These are phyloP conservation scores for Dione vanillae DNA, from an alignment of 2,888 invertebrate species.

Conservation along the genomic window DNA sequence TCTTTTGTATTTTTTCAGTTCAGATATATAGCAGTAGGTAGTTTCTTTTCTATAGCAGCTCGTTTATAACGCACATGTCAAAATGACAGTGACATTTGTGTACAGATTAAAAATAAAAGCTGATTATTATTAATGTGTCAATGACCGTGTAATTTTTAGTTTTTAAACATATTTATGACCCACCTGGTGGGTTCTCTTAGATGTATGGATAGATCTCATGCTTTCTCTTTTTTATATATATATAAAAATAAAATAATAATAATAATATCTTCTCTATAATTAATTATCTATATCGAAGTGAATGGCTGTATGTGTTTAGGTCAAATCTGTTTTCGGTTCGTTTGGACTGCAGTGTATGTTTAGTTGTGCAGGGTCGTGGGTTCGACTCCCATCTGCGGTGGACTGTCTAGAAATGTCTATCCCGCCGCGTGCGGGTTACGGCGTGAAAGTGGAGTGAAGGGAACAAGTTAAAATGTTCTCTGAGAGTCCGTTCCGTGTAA, in stretches of 20 bases:
- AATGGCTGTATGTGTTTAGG: constrained; percentile 33
- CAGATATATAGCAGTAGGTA: constrained; percentile 14
- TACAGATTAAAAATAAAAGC: not conserved
- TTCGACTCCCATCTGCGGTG: not conserved
- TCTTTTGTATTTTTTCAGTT: constrained; percentile 7
- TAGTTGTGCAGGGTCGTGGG: not conserved
- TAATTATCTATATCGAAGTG: constrained; percentile 25
- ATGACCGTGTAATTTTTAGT: constrained; percentile 28
- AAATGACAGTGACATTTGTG: not conserved
- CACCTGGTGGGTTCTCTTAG: constrained; percentile 51
- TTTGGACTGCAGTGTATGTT: not conserved
- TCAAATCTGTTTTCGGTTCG: constrained; percentile 35
- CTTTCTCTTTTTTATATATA: constrained; percentile 41
- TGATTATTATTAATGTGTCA: not conserved
- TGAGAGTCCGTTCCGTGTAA: not conserved
- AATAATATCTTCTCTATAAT: constrained; percentile 20
- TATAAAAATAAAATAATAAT: constrained; percentile 12
- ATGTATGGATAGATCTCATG: constrained; percentile 50
- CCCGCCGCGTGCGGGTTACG: not conserved
- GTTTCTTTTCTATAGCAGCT: constrained; percentile 5
- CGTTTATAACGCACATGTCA: not conserved
- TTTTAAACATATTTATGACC: constrained; percentile 38
- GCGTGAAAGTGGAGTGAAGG: not conserved
- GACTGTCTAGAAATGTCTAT: not conserved
- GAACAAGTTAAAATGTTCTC: not conserved